Conservation (phyloP, 1,140 invertebrate genomes). For the Heliconius hewitsoni region DNA sequence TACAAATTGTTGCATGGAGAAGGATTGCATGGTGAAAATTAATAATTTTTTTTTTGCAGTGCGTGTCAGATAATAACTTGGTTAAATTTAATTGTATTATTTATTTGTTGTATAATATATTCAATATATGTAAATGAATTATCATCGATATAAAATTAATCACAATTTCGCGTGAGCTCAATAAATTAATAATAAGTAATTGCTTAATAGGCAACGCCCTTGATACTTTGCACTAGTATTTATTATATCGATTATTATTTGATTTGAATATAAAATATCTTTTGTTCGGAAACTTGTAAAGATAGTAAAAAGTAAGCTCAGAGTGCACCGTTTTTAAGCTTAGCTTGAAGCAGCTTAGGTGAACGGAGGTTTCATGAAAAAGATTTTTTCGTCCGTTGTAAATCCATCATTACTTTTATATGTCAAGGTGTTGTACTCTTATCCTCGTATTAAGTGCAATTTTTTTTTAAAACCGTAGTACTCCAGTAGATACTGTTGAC, state of each 20-base stretch:
- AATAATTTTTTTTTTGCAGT: not conserved
- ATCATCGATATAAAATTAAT: not conserved
- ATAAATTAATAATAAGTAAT: not conserved
- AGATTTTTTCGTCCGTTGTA: not conserved
- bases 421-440: not conserved
- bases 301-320: not conserved
- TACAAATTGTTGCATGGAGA: no score
- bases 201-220: not conserved
- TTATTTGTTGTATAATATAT: not conserved
- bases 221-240: not conserved
- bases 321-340: not conserved
- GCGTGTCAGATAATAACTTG: not conserved
- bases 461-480: not conserved
- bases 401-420: conserved; percentile 12
- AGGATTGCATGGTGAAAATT: not conserved
- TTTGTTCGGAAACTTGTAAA: not conserved
- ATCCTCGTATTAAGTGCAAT: not conserved
- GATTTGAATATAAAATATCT: not conserved
- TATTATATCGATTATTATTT: not conserved
- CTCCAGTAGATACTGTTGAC: not conserved
- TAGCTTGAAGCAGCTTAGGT: not conserved
- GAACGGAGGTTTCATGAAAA: conserved; percentile 14
- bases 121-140: not conserved
- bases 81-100: not conserved
- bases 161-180: not conserved